Evolutionary conservation across 2,113 vertebrate species (phyloP).

Genomic region (Rhabdornis inornatus): DNA sequence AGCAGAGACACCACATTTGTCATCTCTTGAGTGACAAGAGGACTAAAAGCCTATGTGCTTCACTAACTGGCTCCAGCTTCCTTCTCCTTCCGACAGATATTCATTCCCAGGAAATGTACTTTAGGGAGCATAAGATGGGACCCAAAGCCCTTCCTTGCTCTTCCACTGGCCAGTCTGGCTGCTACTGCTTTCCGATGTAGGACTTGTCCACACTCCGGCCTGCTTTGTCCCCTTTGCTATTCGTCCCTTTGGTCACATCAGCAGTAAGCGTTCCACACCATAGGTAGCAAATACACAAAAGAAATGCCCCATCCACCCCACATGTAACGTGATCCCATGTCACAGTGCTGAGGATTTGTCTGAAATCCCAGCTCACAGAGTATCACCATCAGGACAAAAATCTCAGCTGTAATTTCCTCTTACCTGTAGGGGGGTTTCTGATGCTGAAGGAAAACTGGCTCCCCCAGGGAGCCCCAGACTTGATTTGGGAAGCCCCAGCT

Average conservation of each 20-base stretch:
- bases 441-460: not conserved
- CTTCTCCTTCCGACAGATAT: not conserved
- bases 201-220: not conserved
- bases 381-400: not conserved
- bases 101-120: not conserved
- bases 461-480: not conserved
- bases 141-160: not conserved
- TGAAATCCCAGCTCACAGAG: not conserved
- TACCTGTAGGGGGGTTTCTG: not conserved
- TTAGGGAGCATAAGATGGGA: not conserved
- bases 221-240: not conserved
- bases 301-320: not conserved
- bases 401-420: not conserved
- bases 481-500: not conserved
- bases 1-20: not conserved
- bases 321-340: accelerated
- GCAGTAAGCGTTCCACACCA: not conserved
- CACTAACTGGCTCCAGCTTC: not conserved
- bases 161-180: accelerated
- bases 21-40: not conserved
- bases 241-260: not conserved
- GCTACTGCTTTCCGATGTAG: not conserved
- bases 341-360: not conserved
- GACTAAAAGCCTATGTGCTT: not conserved
- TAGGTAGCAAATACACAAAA: not conserved